A percentile compares a stretch with the other conserved stretches of the same genome.
These are phyloP conservation scores for Oplegnathus fasciatus DNA, from an alignment of 2,113 vertebrate genomes.

Conservation along the genomic window DNA sequence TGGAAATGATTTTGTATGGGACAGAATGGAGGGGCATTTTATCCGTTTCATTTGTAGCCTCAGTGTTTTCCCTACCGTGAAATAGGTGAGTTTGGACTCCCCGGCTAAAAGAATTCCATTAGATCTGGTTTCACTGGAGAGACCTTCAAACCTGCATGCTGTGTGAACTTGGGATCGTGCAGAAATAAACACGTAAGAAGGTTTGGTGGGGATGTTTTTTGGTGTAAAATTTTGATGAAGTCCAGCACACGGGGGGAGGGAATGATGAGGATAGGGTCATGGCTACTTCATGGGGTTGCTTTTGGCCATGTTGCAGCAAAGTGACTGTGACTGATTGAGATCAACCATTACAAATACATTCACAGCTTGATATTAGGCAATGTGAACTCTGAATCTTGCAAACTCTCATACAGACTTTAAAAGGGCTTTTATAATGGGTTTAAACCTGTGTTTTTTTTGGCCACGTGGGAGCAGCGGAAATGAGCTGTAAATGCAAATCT, in stretches of 20 bases:
- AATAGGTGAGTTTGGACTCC: conserved; percentile 53
- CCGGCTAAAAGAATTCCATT: conserved; percentile 50
- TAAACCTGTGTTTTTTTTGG: not conserved
- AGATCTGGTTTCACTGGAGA: conserved; percentile 48
- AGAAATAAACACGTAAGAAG: not conserved
- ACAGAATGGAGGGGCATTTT: conserved; percentile 52
- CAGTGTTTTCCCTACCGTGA: conserved; percentile 58
- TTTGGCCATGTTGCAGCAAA: not conserved
- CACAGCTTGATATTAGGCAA: not conserved
- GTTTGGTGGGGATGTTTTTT: conserved; percentile 8
- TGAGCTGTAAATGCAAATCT: not conserved
- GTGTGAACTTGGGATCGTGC: not conserved
- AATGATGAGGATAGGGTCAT: not conserved
- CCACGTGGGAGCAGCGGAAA: not conserved
- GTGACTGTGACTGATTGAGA: conserved; percentile 14
- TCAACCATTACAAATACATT: not conserved
- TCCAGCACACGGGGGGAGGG: not conserved
- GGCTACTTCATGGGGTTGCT: not conserved
- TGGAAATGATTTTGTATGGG: conserved; percentile 57
- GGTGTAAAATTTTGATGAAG: conserved; percentile 2
- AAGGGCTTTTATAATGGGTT: not conserved
- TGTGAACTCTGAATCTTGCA: not conserved
- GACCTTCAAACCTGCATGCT: conserved; percentile 29
- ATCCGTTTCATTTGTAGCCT: conserved; percentile 63
- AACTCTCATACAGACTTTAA: not conserved